Evolutionary conservation across 1,140 invertebrate genomes (phyloP).

Genomic region (Callitettix versicolor): DNA sequence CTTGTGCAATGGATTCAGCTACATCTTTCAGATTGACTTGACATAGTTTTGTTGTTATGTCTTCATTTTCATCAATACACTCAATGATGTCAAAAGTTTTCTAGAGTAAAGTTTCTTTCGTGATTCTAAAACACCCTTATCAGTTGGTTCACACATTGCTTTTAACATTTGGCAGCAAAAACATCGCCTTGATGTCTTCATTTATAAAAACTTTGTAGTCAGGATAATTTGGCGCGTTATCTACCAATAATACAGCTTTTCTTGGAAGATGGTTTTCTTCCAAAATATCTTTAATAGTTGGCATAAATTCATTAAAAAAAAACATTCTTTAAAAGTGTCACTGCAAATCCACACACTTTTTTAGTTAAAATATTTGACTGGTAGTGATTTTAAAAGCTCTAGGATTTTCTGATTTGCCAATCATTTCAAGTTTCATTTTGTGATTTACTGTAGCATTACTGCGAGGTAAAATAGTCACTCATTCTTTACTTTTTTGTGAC

Average conservation of each 20-base stretch:
- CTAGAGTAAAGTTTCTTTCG: no score
- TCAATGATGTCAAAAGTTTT: no score
- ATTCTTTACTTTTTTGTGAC: conserved; percentile 23
- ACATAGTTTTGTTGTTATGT: no score
- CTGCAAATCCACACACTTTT: conserved; percentile 33
- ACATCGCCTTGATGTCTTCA: conserved; percentile 14
- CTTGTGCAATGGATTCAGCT: no score
- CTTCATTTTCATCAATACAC: no score
- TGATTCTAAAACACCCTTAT: no score
- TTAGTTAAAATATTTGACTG: conserved; percentile 28
- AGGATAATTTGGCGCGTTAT: conserved; percentile 30
- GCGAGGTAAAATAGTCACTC: conserved; percentile 18
- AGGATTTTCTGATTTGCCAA: conserved; percentile 28
- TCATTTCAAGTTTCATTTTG: conserved; percentile 26
- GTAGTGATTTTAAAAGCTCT: conserved; percentile 26
- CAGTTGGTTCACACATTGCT: conserved; percentile 13
- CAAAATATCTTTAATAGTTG: conserved; percentile 23
- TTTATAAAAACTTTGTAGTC: conserved; percentile 3
- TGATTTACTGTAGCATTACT: conserved; percentile 25
- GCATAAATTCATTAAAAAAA: conserved; percentile 20
- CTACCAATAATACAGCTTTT: conserved; percentile 33
- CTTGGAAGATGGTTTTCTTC: conserved; percentile 25
- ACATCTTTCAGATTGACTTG: no score
- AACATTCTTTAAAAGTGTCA: no score
- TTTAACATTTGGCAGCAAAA: conserved; percentile 23